Evolutionary conservation across 2,888 invertebrate species (phyloP), one percentile per base, ranked within the genome.

Genomic region (Tolmerus cingulatus): DNA sequence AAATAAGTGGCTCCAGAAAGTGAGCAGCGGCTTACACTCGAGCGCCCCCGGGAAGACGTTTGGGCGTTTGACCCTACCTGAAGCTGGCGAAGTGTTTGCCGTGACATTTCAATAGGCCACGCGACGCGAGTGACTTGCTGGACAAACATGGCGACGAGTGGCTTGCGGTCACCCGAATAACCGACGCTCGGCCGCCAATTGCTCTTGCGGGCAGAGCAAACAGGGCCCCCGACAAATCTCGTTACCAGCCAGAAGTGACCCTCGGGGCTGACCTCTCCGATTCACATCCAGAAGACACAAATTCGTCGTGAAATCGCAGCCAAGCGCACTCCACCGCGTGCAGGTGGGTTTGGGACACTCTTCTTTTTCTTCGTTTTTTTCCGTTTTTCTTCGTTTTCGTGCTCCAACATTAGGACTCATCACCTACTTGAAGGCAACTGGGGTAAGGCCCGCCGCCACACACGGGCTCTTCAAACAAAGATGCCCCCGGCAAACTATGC

Each of bases 41-140:
- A 77, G 77, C 34, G 7, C 16, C 37, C 34, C 30, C 77, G n/a
- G 37, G 77, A 66, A 66, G 66, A 66, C 66, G 66, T 23, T 66
- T 27, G 66, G 23, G 23, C 66, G 66, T 66, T 66, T 66, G 66
- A 66, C 66, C 66, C 66, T 9, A 66, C 23, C 66, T 66, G 66
- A 66, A 66, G 66, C 66, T 27, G 57, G n/a, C 40, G 12, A 37
- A 84, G 82, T 84, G 66, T 37, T 40, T 84, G 19, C 66, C 66
- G 66, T 40, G 19, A 30, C 19, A 84, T 84, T 84, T 84, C 37
- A 84, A 84, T 84, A 84, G 37, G 66, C 82, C 82, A 46, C 43
- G 43, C 43, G 14, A 66, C 82, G 82, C 82, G 82, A 84, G 66
- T 57, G 66, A 66, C 82, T 66, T n/a, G 82, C 66, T 66, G 57